These are phyloP conservation scores for Limnephilus lunatus DNA, from an alignment of 2,888 invertebrate genomes.

Conservation along the genomic window DNA sequence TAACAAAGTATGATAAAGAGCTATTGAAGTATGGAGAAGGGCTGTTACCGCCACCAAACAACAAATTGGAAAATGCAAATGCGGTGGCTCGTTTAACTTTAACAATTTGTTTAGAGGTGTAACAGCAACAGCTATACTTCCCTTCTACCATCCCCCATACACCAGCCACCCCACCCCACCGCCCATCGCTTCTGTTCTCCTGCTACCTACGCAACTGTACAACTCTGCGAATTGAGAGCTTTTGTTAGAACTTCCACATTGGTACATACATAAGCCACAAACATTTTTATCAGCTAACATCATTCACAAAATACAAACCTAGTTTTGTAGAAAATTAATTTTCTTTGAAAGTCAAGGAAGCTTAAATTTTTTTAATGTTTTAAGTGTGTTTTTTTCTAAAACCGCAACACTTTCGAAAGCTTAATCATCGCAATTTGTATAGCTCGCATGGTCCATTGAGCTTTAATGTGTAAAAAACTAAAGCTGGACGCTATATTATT, in stretches of 20 bases:
- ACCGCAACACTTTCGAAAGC: too few species aligned
- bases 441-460: not conserved
- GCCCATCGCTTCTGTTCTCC: not conserved
- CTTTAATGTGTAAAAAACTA: too few species aligned
- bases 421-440: too few species aligned
- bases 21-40: slow-evolving; percentile 51
- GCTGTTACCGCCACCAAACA: slow-evolving; percentile 66
- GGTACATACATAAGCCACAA: not conserved
- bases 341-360: too few species aligned
- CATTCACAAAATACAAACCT: not conserved
- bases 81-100: slow-evolving; percentile 73
- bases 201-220: not conserved
- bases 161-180: not conserved
- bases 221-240: not conserved
- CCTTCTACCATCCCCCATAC: not conserved
- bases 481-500: not conserved
- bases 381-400: too few species aligned
- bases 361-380: too few species aligned
- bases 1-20: slow-evolving; percentile 46
- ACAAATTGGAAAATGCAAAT: slow-evolving; percentile 78
- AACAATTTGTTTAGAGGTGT: slow-evolving; percentile 72
- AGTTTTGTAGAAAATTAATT: not conserved
- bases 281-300: not conserved
- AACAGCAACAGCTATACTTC: slow-evolving; percentile 55
- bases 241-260: not conserved